A percentile compares a stretch with the other conserved stretches of the same genome.
Conservation (phyloP, 2,113 vertebrate genomes). For the Arothron firmamentum region DNA sequence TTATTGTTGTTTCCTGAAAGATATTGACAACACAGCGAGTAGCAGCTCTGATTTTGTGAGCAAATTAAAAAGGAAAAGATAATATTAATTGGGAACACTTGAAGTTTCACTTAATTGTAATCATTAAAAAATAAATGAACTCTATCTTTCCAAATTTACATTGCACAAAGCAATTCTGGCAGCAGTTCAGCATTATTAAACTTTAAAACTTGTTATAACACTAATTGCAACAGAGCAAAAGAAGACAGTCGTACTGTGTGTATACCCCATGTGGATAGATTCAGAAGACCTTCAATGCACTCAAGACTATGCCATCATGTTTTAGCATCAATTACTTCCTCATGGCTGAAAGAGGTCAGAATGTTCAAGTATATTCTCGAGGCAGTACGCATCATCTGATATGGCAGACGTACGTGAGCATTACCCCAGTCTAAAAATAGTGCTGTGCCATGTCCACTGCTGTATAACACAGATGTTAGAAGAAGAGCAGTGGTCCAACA, state of each 20-base stretch:
- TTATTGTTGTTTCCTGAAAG: slow-evolving; percentile 96
- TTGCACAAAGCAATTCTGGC: neutral
- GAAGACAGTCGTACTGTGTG: slow-evolving; percentile 5
- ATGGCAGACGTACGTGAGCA: slow-evolving; percentile 34
- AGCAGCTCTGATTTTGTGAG: neutral
- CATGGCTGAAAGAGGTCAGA: slow-evolving; percentile 57
- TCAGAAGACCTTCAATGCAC: slow-evolving; percentile 1
- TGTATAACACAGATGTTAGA: slow-evolving; percentile 28
- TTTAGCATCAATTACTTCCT: slow-evolving; percentile 64
- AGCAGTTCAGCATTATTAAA: slow-evolving; percentile 8
- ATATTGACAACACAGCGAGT: slow-evolving; percentile 9
- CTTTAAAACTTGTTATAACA: neutral
- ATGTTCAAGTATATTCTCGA: slow-evolving; percentile 19
- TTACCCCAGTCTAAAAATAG: slow-evolving; percentile 53
- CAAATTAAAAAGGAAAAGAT: slow-evolving; percentile 2
- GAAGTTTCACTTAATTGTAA: no score
- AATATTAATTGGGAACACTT: no score
- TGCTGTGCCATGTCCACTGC: neutral
- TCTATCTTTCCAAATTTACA: neutral
- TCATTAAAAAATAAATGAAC: no score
- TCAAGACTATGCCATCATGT: slow-evolving; percentile 34
- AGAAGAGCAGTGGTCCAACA: slow-evolving; percentile 2
- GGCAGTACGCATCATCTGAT: slow-evolving; percentile 38
- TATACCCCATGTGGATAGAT: slow-evolving; percentile 7
- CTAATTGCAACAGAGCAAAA: neutral